phyloP scores from a whole-genome alignment of 2,888 invertebrate genomes.

The Apodemia hepburni region DNA sequence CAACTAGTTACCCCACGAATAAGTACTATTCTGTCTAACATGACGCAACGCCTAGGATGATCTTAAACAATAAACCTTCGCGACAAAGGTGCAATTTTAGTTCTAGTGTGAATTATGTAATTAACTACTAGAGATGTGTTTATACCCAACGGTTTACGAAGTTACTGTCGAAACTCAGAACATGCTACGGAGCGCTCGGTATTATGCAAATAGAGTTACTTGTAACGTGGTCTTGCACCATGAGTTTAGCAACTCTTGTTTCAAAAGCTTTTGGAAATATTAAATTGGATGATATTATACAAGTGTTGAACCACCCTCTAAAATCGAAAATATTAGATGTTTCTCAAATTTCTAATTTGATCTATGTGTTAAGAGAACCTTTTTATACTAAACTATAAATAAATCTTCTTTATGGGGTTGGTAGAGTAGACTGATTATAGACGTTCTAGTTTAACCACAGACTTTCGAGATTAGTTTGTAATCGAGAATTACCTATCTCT shows the following conservation, averaged over 20 bases:
- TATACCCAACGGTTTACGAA: constrained; percentile 3
- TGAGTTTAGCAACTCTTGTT: constrained; percentile 69
- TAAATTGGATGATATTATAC: constrained; percentile 50
- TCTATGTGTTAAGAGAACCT: too few species aligned
- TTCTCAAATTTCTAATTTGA: too few species aligned
- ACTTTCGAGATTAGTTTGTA: too few species aligned
- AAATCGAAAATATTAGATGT: too few species aligned
- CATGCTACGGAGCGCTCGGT: constrained; percentile 58
- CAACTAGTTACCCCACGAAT: too few species aligned
- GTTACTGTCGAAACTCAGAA: constrained; percentile 48
- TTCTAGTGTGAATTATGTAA: constrained; percentile 34
- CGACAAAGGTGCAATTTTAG: background rate
- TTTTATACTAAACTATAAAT: too few species aligned
- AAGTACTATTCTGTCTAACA: background rate
- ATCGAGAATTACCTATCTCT: too few species aligned
- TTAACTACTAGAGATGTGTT: constrained; percentile 48
- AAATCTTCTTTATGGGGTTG: too few species aligned
- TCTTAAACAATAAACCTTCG: background rate
- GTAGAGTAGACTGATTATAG: too few species aligned
- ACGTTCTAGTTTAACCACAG: too few species aligned
- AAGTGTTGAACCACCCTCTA: constrained; percentile 16
- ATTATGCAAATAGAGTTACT: constrained; percentile 70
- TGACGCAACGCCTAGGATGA: background rate
- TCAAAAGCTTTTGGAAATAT: constrained; percentile 75
- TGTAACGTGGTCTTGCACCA: constrained; percentile 74